phyloP scores from a whole-genome alignment of 2,888 invertebrate genomes.

The Diaphora mendica region DNA sequence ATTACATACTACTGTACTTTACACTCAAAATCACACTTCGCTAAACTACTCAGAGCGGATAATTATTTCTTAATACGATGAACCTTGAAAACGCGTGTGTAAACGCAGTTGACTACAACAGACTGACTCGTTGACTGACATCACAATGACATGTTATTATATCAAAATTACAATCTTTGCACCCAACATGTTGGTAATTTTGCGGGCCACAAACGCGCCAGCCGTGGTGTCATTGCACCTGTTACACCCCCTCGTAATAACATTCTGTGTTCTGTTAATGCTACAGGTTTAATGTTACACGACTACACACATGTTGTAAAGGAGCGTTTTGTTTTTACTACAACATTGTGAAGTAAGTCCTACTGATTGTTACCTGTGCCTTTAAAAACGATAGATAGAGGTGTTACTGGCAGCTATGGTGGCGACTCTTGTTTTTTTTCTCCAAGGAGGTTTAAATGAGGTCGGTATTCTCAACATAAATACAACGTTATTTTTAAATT shows the following conservation, averaged over 20 bases:
- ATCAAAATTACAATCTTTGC: constrained; percentile 30
- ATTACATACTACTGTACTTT: neutral
- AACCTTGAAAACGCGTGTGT: neutral
- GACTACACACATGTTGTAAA: neutral
- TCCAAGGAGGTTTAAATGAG: neutral
- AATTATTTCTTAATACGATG: neutral
- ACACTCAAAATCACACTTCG: neutral
- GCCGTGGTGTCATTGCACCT: constrained; percentile 11
- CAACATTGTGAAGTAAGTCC: neutral
- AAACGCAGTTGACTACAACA: neutral
- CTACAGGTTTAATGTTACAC: constrained; percentile 5
- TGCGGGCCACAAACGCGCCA: constrained; percentile 4
- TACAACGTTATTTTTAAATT: neutral
- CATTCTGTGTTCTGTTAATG: neutral
- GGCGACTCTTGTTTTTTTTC: neutral
- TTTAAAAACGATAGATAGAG: neutral
- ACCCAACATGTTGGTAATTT: constrained; percentile 20
- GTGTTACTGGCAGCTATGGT: neutral
- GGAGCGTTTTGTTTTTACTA: constrained; percentile 6
- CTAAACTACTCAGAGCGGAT: neutral
- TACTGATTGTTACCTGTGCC: neutral
- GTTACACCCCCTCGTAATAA: constrained; percentile 12
- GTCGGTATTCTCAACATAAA: no score
- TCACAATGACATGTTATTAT: constrained; percentile 8
- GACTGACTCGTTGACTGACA: constrained; percentile 2